Conservation (phyloP, 2,888 invertebrate genomes). For the Drosophila kambysellisi region DNA sequence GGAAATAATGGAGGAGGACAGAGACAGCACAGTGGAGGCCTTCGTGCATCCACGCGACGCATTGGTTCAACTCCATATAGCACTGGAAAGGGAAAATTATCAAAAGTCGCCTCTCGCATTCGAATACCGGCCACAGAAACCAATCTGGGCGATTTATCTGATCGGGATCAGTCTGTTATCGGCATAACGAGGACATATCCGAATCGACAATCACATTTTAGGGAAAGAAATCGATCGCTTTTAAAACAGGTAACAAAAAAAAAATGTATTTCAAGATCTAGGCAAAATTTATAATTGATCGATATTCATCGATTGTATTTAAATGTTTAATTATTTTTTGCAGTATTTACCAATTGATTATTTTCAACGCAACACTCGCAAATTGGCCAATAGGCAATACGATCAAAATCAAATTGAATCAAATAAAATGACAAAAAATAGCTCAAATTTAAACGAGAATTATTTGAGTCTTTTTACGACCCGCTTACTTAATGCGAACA, state of each 20-base stretch:
- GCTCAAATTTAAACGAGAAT: conserved; percentile 10
- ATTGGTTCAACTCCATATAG: conserved; percentile 34
- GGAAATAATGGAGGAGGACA: neutral
- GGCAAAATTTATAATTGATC: neutral
- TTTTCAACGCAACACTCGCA: conserved; percentile 48
- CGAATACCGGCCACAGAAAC: conserved; percentile 37
- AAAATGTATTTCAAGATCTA: neutral
- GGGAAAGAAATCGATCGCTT: conserved; percentile 82
- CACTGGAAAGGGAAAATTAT: conserved; percentile 23
- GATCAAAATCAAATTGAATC: neutral
- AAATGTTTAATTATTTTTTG: conserved; percentile 3
- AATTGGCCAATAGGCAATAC: conserved; percentile 17
- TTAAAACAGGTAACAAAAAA: conserved; percentile 75
- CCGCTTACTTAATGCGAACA: conserved; percentile 3
- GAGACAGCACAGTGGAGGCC: conserved; percentile 6
- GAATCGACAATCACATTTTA: conserved; percentile 79
- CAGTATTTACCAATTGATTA: conserved; percentile 43
- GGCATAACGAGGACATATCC: conserved; percentile 72
- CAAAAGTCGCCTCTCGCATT: conserved; percentile 22
- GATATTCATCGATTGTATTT: neutral
- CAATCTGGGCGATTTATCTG: conserved; percentile 24
- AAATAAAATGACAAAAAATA: neutral
- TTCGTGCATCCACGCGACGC: conserved; percentile 42
- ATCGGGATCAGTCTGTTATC: conserved; percentile 41
- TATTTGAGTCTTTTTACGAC: conserved; percentile 8